Evolutionary conservation across 2,888 invertebrate species (phyloP).

Genomic region (Hofmannophila pseudospretella): DNA sequence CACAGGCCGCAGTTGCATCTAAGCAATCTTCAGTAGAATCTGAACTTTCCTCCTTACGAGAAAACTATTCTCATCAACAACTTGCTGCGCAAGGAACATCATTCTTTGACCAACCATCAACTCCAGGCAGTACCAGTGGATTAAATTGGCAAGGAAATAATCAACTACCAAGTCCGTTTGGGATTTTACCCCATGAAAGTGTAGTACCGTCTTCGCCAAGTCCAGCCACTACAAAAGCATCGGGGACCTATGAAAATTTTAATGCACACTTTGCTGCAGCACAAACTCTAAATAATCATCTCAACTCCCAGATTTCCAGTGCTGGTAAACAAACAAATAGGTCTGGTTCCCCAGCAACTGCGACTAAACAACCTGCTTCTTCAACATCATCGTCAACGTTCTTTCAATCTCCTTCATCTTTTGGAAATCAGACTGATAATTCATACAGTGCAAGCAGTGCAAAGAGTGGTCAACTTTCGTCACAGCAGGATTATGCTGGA

Average conservation of each 20-base stretch:
- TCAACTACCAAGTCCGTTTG: slow-evolving; percentile 84
- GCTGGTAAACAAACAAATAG: slow-evolving; percentile 75
- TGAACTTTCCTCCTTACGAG: slow-evolving; percentile 76
- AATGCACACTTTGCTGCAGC: slow-evolving; percentile 84
- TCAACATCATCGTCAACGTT: slow-evolving; percentile 77
- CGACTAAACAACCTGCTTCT: slow-evolving; percentile 72
- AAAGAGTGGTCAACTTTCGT: slow-evolving; percentile 72
- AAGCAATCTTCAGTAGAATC: slow-evolving; percentile 76
- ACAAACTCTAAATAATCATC: slow-evolving; percentile 80
- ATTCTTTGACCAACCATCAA: slow-evolving; percentile 83
- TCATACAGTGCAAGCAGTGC: slow-evolving; percentile 76
- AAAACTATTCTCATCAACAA: slow-evolving; percentile 80
- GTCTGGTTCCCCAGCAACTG: slow-evolving; percentile 75
- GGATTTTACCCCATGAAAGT: slow-evolving; percentile 87
- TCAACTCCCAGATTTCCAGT: slow-evolving; percentile 80
- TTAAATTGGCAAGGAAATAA: slow-evolving; percentile 87
- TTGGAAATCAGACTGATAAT: slow-evolving; percentile 77
- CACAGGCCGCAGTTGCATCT: slow-evolving; percentile 75
- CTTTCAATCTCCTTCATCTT: slow-evolving; percentile 80
- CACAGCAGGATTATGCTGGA: slow-evolving; percentile 77
- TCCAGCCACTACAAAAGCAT: slow-evolving; percentile 78
- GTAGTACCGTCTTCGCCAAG: slow-evolving; percentile 82
- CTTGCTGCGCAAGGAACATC: slow-evolving; percentile 77
- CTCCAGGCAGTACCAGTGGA: slow-evolving; percentile 66
- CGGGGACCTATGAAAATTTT: slow-evolving; percentile 81